phyloP scores from a whole-genome alignment of 2,888 invertebrate species.

The Lobophora halterata region DNA sequence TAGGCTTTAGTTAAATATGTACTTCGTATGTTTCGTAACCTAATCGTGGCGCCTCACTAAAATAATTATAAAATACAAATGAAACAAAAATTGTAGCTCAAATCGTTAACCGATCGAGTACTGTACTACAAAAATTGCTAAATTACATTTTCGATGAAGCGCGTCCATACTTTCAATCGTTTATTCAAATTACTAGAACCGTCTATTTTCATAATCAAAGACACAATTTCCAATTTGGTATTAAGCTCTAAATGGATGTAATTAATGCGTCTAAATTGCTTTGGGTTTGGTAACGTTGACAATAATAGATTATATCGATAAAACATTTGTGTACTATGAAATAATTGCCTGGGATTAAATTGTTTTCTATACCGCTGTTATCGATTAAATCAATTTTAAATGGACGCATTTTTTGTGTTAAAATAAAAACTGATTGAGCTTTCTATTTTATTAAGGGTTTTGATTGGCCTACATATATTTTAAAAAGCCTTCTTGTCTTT shows the following conservation, averaged over 20 bases:
- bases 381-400: no score
- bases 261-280: slow-evolving; percentile 21
- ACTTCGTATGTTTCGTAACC: no score
- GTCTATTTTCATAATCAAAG: slow-evolving; percentile 28
- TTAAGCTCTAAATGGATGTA: slow-evolving; percentile 19
- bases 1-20: no score
- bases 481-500: no score
- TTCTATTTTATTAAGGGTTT: no score
- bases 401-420: no score
- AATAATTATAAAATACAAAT: neutral
- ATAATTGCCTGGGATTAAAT: slow-evolving; percentile 13
- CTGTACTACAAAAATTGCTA: slow-evolving; percentile 6
- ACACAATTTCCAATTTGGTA: slow-evolving; percentile 20
- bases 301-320: slow-evolving; percentile 24
- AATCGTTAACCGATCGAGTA: neutral
- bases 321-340: slow-evolving; percentile 13
- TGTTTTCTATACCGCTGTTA: slow-evolving; percentile 5
- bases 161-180: slow-evolving; percentile 7
- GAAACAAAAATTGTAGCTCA: slow-evolving; percentile 7
- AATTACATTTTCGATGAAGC: slow-evolving; percentile 11
- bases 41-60: no score
- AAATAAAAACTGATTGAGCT: no score
- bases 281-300: slow-evolving; percentile 21
- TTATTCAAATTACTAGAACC: slow-evolving; percentile 11
- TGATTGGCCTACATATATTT: no score